Base-by-base conservation (phyloP, 37 sponge, comb jelly and placozoan genomes). In the Aphrocallistes beatrix region DNA sequence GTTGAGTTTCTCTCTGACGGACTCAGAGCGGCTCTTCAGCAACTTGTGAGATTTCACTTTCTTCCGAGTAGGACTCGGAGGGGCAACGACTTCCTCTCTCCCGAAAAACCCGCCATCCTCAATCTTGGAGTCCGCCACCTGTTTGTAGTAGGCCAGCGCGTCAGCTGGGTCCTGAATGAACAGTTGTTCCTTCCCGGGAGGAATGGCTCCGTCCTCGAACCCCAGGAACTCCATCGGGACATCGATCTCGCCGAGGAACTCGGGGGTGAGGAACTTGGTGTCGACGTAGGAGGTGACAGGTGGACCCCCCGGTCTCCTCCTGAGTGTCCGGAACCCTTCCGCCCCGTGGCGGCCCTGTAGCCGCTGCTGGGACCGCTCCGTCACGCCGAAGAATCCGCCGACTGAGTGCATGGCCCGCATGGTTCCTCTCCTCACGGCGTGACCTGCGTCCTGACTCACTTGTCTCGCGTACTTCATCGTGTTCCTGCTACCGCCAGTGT, bases 331-430 rank as follows among this genome's bases (percentile, higher is more conserved):
- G 25, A 60, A 19, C 8, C 75, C 75, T 60, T 28, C 3, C 17
- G 10, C 21, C 17, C 75, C 75, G 21, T 60, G 34, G 6, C n/a
- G 32, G 75, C n/a, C n/a, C 10, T 28, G 8, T 6, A 60, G 75
- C 8, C 93, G 87, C 17, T 37, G 48, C 42, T 88, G 88, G 0
- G 90, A 86, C 50, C 84, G 87, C 38, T 89, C 86, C 45, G 93
- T 92, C 25, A 95, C 90, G 37, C 95, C 95, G 87, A 95, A 95
- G 83, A 92, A 95, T 49, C 87, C 82, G 8, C 95, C 95, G 1
- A 95, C 89, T 34, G 87, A 88, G 0, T 25, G 37, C 0, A 85
- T 90, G 1, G 86, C 25, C 1, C 86, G 38, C 17, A 34, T 82
- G 10, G 47, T 51, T 17, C 92, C 89, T 3, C 86, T 37, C 16